Percentiles rank a stretch among this genome's conserved stretches.
Conservation (phyloP, 1,140 invertebrate genomes). For the Drosophila kohkoa region DNA sequence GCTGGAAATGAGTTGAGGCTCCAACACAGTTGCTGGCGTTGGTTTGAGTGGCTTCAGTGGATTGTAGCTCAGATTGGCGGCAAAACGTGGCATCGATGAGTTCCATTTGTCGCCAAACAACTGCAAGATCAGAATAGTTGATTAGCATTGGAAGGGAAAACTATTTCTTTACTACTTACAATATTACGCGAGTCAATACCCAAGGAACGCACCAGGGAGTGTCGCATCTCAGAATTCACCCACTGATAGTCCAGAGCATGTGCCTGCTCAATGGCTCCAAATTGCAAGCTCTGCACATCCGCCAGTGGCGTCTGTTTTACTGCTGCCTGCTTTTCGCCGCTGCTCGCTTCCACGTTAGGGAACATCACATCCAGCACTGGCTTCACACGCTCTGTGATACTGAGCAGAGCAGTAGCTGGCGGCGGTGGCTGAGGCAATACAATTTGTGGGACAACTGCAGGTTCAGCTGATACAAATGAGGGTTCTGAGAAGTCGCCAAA, state of each 20-base stretch:
- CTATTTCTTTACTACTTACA: slow-evolving; percentile 87
- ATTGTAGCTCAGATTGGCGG: slow-evolving; percentile 90
- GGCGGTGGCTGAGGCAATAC: slow-evolving; percentile 69
- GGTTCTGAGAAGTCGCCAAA: slow-evolving; percentile 88
- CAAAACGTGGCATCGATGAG: slow-evolving; percentile 91
- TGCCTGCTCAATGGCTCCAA: slow-evolving; percentile 79
- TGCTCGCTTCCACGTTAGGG: slow-evolving; percentile 25
- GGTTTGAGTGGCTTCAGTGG: slow-evolving; percentile 91
- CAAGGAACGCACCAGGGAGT: slow-evolving; percentile 87
- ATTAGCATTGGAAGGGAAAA: not conserved
- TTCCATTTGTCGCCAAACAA: slow-evolving; percentile 92
- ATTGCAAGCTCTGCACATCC: slow-evolving; percentile 50
- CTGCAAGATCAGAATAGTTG: slow-evolving; percentile 82
- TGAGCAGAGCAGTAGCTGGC: slow-evolving; percentile 68
- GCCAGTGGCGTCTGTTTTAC: slow-evolving; percentile 39
- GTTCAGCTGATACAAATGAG: slow-evolving; percentile 64
- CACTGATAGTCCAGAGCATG: slow-evolving; percentile 81
- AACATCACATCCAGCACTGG: slow-evolving; percentile 84
- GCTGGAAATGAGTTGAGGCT: slow-evolving; percentile 29
- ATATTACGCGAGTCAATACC: slow-evolving; percentile 94
- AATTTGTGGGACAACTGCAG: not conserved
- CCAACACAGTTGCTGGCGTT: slow-evolving; percentile 3
- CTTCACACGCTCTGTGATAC: slow-evolving; percentile 86
- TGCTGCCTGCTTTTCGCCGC: not conserved
- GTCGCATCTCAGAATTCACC: slow-evolving; percentile 84